Percentiles rank a stretch among this genome's conserved stretches.
These are phyloP conservation scores for Rhinoraja longicauda DNA, from an alignment of 2,797 vertebrate species.

Conservation along the genomic window DNA sequence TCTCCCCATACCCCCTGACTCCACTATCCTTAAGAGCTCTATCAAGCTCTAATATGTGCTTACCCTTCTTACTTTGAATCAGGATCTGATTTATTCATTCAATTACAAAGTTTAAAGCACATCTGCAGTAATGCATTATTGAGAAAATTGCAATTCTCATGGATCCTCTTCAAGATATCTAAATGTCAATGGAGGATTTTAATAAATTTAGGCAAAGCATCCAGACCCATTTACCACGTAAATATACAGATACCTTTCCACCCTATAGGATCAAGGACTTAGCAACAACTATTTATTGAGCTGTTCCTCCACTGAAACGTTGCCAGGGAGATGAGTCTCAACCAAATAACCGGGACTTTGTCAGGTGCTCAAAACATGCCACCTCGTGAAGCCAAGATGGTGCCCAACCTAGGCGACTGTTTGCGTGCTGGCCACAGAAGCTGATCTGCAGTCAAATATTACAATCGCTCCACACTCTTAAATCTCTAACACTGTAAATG, in stretches of 20 bases:
- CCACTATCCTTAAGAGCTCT: no score
- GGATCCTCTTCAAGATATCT: not conserved
- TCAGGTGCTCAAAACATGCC: not conserved
- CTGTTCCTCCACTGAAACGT: not conserved
- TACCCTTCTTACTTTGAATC: not conserved
- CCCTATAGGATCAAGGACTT: not conserved
- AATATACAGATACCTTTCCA: not conserved
- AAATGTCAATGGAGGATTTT: not conserved
- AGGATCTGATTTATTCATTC: not conserved
- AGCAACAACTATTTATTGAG: not conserved
- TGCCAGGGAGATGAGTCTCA: not conserved
- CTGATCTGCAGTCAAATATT: no score
- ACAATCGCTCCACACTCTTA: no score
- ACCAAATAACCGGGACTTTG: not conserved
- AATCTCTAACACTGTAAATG: no score
- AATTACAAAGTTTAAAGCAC: not conserved
- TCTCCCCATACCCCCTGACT: no score
- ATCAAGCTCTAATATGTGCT: no score
- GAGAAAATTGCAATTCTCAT: not conserved
- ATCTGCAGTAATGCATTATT: not conserved
- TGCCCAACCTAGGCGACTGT: no score
- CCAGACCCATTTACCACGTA: not conserved
- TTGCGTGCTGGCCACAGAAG: no score
- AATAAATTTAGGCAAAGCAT: not conserved
- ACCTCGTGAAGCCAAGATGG: no score